These are phyloP conservation scores for Aegypius monachus DNA, from an alignment of 2,113 vertebrate genomes.

Conservation along the genomic window DNA sequence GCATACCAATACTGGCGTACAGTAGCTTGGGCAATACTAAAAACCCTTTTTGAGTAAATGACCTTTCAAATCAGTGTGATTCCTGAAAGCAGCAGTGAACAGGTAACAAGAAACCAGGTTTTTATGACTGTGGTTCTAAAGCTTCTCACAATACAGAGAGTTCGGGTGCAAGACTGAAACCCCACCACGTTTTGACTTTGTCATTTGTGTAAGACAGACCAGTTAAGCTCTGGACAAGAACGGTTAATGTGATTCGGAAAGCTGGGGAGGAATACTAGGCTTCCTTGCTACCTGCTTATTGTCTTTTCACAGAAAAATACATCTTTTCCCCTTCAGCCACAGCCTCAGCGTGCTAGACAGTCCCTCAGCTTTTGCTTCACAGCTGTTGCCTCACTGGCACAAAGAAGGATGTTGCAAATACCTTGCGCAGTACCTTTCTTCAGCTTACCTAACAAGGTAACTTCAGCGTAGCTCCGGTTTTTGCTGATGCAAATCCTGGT, in stretches of 20 bases:
- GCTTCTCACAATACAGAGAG: fast-evolving
- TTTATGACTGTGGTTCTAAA: not conserved
- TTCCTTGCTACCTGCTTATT: not conserved
- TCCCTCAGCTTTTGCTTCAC: not conserved
- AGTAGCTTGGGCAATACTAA: not conserved
- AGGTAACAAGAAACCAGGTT: not conserved
- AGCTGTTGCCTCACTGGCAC: not conserved
- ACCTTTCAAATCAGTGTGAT: not conserved
- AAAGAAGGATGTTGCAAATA: fast-evolving
- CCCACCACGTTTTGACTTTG: fast-evolving
- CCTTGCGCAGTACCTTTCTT: not conserved
- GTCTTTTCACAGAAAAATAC: not conserved
- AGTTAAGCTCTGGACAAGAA: not conserved
- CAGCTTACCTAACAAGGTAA: not conserved
- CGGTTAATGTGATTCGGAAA: fast-evolving
- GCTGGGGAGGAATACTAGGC: not conserved
- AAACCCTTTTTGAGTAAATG: not conserved
- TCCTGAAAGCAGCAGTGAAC: not conserved
- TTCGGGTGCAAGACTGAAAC: not conserved
- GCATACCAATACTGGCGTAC: fast-evolving
- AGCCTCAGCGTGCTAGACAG: not conserved
- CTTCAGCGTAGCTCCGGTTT: not conserved
- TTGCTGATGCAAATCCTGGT: not conserved
- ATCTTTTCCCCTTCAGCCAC: not conserved
- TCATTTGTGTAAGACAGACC: fast-evolving